A percentile compares a stretch with the other conserved stretches of the same genome.
phyloP scores from a whole-genome alignment of 2,113 vertebrate species.

The Oxyura jamaicensis region DNA sequence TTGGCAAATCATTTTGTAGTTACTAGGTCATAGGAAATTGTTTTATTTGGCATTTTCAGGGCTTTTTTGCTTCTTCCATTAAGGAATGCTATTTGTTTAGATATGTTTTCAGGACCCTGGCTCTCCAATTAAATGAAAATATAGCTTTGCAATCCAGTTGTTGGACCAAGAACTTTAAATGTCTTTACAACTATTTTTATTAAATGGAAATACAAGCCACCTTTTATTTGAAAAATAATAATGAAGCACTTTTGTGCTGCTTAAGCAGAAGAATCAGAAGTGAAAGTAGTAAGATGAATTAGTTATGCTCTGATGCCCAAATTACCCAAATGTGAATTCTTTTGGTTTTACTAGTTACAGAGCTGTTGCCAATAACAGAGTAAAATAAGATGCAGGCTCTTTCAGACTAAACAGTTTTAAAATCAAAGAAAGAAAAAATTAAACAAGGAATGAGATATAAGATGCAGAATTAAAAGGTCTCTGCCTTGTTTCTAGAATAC shows the following conservation, averaged over 20 bases:
- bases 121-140: background rate
- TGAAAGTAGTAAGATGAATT: background rate
- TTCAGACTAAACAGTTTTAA: background rate
- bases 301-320: background rate
- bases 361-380: background rate
- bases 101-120: background rate
- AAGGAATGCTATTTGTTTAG: background rate
- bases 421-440: no score
- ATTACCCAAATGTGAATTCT: background rate
- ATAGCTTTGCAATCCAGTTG: background rate
- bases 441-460: no score
- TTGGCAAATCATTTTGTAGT: background rate
- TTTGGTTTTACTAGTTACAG: background rate
- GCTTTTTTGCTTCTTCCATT: background rate
- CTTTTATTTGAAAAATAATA: background rate
- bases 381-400: background rate
- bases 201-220: background rate
- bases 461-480: no score
- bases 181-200: background rate
- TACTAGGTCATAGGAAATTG: background rate
- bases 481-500: no score
- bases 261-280: background rate
- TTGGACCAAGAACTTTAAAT: background rate
- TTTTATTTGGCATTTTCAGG: background rate
- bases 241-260: background rate